phyloP scores from a whole-genome alignment of 2,888 invertebrate genomes.

The Monochamus alternatus region DNA sequence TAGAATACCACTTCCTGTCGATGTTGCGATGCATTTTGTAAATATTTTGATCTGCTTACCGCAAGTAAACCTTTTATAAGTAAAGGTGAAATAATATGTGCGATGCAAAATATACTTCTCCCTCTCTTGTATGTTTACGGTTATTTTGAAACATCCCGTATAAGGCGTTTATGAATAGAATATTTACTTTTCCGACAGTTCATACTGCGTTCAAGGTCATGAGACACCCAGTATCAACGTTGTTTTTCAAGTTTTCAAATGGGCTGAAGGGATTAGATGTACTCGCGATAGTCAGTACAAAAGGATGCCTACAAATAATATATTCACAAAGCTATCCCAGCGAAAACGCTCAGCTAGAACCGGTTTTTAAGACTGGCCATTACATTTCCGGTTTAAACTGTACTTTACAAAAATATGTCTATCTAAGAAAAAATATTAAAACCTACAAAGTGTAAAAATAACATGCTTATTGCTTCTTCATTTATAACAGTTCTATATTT shows the following conservation, averaged over 20 bases:
- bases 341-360: slow-evolving; percentile 24
- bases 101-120: too few species aligned
- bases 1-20: neutral
- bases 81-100: too few species aligned
- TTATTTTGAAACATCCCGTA: too few species aligned
- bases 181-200: too few species aligned
- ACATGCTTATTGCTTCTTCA: too few species aligned
- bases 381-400: slow-evolving; percentile 43
- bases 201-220: too few species aligned
- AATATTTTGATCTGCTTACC: neutral
- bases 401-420: slow-evolving; percentile 30
- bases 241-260: neutral
- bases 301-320: neutral
- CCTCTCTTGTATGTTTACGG: too few species aligned
- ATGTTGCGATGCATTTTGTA: neutral
- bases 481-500: too few species aligned
- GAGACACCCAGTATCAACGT: neutral
- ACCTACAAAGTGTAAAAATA: neutral
- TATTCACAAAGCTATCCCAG: neutral
- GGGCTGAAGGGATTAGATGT: neutral
- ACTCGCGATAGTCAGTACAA: neutral
- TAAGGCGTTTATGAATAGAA: too few species aligned
- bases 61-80: too few species aligned
- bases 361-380: slow-evolving; percentile 40
- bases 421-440: neutral